These are phyloP conservation scores for Atethmia centrago DNA, from an alignment of 2,888 invertebrate genomes.

Conservation along the genomic window DNA sequence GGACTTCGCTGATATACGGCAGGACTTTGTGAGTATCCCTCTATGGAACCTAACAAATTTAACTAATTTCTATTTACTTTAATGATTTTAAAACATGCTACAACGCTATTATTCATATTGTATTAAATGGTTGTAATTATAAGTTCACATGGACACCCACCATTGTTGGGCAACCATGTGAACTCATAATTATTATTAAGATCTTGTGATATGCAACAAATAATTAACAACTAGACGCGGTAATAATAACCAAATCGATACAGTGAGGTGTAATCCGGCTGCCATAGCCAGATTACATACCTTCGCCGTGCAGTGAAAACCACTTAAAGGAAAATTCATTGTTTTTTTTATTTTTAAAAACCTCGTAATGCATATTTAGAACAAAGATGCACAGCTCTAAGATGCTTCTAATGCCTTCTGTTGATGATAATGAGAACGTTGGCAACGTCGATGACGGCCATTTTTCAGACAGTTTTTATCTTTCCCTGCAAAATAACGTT, in stretches of 20 bases:
- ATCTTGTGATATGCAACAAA: not conserved
- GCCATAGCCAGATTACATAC: too few species aligned
- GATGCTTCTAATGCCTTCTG: not conserved
- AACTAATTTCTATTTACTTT: not conserved
- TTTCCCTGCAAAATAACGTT: not conserved
- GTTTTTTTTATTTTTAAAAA: not conserved
- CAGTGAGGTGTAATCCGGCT: too few species aligned
- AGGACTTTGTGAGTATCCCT: constrained; percentile 96
- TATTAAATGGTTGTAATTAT: not conserved
- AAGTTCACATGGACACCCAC: too few species aligned
- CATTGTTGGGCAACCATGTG: too few species aligned
- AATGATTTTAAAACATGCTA: not conserved
- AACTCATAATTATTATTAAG: too few species aligned
- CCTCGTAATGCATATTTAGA: not conserved
- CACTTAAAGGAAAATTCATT: not conserved
- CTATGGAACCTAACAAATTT: not conserved
- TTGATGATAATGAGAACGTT: not conserved
- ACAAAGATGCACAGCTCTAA: not conserved
- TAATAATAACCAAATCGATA: not conserved
- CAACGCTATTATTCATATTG: not conserved
- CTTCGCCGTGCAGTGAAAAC: not conserved
- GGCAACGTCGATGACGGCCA: not conserved
- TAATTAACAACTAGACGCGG: not conserved
- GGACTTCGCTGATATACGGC: constrained; percentile 99
- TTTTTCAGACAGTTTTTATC: not conserved